These are phyloP conservation scores for Limonius californicus DNA, from an alignment of 1,140 invertebrate genomes.

Conservation along the genomic window DNA sequence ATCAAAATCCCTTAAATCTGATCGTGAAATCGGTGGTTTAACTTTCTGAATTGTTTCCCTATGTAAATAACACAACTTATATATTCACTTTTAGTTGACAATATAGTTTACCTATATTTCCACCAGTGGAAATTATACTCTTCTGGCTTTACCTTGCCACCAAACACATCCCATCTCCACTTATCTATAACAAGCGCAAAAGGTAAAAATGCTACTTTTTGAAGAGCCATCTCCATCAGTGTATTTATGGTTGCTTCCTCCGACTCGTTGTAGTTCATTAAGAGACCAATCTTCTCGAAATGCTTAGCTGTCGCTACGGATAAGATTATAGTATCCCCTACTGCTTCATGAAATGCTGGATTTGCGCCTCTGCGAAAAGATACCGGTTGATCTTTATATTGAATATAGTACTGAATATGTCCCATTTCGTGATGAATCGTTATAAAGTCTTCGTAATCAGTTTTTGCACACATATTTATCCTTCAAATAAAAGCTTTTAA, in stretches of 20 bases:
- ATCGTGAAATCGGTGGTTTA: slow-evolving; percentile 52
- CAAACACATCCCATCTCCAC: slow-evolving; percentile 58
- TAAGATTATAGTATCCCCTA: slow-evolving; percentile 66
- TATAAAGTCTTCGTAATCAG: slow-evolving; percentile 64
- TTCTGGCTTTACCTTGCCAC: slow-evolving; percentile 48
- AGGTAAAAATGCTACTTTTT: slow-evolving; percentile 60
- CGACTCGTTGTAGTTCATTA: slow-evolving; percentile 43
- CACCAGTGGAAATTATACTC: slow-evolving; percentile 59
- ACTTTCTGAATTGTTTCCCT: slow-evolving; percentile 39
- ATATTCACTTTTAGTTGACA: neutral
- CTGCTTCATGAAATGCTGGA: slow-evolving; percentile 70
- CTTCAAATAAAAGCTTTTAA: slow-evolving; percentile 43
- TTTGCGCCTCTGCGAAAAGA: slow-evolving; percentile 69
- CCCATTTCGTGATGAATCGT: slow-evolving; percentile 78
- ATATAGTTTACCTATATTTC: slow-evolving; percentile 45
- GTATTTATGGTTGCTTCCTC: slow-evolving; percentile 58
- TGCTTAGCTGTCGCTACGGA: slow-evolving; percentile 59
- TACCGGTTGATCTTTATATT: slow-evolving; percentile 65
- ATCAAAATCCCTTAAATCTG: slow-evolving; percentile 56
- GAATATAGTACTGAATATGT: slow-evolving; percentile 71
- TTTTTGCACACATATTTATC: slow-evolving; percentile 75
- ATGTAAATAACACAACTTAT: neutral
- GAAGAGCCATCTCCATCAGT: slow-evolving; percentile 58
- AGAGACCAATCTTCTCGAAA: slow-evolving; percentile 53
- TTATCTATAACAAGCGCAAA: slow-evolving; percentile 54